These are phyloP conservation scores for Drosophila ercepeae DNA, from an alignment of 1,140 invertebrate genomes.

Conservation along the genomic window DNA sequence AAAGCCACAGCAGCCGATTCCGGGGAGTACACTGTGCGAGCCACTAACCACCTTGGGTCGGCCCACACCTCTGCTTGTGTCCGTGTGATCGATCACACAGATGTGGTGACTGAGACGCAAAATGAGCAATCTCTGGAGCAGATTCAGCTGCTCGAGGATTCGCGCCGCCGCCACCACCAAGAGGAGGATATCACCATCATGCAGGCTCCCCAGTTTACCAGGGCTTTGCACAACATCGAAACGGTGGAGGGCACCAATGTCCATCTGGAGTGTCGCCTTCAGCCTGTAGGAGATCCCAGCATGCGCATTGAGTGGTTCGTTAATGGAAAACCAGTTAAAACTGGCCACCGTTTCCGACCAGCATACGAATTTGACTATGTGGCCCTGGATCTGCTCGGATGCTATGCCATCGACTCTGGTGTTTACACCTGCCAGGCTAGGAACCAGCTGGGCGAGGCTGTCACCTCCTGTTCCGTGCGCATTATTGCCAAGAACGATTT, in stretches of 20 bases:
- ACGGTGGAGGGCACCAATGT: slow-evolving; percentile 96
- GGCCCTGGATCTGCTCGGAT: slow-evolving; percentile 96
- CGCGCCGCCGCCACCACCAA: slow-evolving; percentile 88
- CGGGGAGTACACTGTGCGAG: slow-evolving; percentile 96
- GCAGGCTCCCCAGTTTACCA: slow-evolving; percentile 94
- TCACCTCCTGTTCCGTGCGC: slow-evolving; percentile 94
- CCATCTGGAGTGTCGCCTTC: slow-evolving; percentile 95
- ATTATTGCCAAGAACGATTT: slow-evolving; percentile 95
- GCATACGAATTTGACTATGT: slow-evolving; percentile 99
- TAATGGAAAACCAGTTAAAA: slow-evolving; percentile 94
- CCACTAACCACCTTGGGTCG: slow-evolving; percentile 95
- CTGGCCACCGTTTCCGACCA: slow-evolving; percentile 96
- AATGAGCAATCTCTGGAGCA: slow-evolving; percentile 97
- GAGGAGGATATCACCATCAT: slow-evolving; percentile 91
- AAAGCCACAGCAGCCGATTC: slow-evolving; percentile 94
- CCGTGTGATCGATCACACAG: slow-evolving; percentile 91
- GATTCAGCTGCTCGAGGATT: slow-evolving; percentile 96
- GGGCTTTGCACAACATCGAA: slow-evolving; percentile 94
- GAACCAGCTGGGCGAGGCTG: slow-evolving; percentile 96
- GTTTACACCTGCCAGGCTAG: slow-evolving; percentile 96
- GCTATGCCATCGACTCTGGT: slow-evolving; percentile 98
- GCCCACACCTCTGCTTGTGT: slow-evolving; percentile 96
- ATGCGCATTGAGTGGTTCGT: slow-evolving; percentile 99
- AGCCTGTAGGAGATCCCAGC: slow-evolving; percentile 96
- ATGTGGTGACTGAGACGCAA: slow-evolving; percentile 96